Conservation (phyloP, 1,140 invertebrate species). For the Camponotus floridanus region DNA sequence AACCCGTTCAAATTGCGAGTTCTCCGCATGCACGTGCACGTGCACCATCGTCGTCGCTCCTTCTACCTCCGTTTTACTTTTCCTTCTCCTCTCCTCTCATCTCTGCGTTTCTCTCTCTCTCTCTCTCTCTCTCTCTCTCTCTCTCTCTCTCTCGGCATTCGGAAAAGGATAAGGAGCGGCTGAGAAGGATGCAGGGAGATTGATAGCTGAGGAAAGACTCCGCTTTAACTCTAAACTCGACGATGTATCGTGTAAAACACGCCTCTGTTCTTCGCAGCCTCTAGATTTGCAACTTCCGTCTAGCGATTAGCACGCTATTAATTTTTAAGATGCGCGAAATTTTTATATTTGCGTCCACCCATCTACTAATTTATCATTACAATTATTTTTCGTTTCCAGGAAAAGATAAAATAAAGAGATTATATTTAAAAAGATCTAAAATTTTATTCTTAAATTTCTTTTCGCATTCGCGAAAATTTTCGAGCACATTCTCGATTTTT, state of each 20-base stretch:
- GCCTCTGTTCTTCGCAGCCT: background rate
- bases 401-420: background rate
- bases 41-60: constrained; percentile 29
- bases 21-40: constrained; percentile 65
- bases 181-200: constrained; percentile 34
- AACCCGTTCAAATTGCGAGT: constrained; percentile 75
- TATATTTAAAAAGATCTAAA: background rate
- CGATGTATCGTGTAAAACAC: background rate
- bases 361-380: background rate
- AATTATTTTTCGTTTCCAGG: background rate
- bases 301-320: background rate
- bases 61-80: constrained; percentile 31
- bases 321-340: background rate
- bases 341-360: background rate
- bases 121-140: constrained; percentile 5
- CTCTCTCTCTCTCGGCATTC: constrained; percentile 42
- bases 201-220: constrained; percentile 47
- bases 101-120: background rate
- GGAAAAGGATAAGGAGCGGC: constrained; percentile 61
- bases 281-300: constrained; percentile 28
- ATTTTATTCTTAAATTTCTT: background rate
- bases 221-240: constrained; percentile 17
- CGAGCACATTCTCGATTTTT: background rate
- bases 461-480: background rate
- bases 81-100: background rate